These are phyloP conservation scores for Alexandromys fortis DNA, from an alignment of 2,113 vertebrate species.

Conservation along the genomic window DNA sequence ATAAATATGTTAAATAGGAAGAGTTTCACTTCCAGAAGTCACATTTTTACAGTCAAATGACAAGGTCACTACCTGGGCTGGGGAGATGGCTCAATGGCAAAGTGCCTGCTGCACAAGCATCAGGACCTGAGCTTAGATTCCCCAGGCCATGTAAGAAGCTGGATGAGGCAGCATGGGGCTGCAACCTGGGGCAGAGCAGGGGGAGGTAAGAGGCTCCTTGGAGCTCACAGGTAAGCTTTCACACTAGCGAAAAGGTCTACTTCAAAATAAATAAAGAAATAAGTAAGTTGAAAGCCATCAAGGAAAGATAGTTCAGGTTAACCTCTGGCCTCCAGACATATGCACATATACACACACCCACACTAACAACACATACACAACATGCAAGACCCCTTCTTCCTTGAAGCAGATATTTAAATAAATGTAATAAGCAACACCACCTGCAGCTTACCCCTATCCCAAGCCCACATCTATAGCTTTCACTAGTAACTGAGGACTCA, in stretches of 20 bases:
- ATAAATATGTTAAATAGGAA: background rate
- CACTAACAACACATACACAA: background rate
- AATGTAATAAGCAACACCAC: background rate
- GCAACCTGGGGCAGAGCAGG: background rate
- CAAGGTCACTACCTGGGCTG: background rate
- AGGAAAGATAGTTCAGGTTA: background rate
- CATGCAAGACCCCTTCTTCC: too few relatives aligned
- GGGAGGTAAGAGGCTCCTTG: background rate
- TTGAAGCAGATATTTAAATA: background rate
- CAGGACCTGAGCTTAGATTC: background rate
- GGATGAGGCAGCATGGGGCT: background rate
- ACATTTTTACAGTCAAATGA: constrained; percentile 13
- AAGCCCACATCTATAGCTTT: background rate
- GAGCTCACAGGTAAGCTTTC: background rate
- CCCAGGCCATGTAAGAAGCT: background rate
- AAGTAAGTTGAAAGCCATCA: background rate
- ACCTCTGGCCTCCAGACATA: background rate
- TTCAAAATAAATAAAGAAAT: background rate
- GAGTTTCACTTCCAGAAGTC: constrained; percentile 45
- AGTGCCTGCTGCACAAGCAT: too few relatives aligned
- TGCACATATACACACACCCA: background rate
- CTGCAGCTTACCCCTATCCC: background rate
- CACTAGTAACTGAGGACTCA: background rate
- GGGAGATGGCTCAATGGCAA: background rate
- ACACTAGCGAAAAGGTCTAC: background rate